These are phyloP conservation scores for Phengaris arion DNA, from an alignment of 2,888 invertebrate species.

Conservation along the genomic window DNA sequence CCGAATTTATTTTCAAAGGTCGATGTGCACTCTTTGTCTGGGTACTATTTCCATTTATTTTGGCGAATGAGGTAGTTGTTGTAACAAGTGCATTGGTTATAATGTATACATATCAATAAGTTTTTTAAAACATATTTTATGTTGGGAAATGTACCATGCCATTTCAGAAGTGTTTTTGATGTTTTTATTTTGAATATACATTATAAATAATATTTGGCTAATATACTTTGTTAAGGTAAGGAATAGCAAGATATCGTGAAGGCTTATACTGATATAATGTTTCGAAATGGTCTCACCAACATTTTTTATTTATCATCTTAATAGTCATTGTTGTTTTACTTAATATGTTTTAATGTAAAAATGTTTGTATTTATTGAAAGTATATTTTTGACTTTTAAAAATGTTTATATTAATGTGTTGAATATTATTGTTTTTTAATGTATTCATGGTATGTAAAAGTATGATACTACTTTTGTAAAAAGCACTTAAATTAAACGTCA, in stretches of 20 bases:
- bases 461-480: background rate
- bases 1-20: no score
- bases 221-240: slow-evolving; percentile 9
- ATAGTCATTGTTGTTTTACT: background rate
- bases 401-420: background rate
- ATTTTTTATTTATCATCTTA: background rate
- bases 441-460: no score
- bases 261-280: background rate
- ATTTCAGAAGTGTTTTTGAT: slow-evolving; percentile 28
- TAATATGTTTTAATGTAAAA: background rate
- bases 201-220: slow-evolving; percentile 4
- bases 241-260: background rate
- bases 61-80: no score
- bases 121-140: no score
- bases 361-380: background rate
- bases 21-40: no score
- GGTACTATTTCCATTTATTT: no score
- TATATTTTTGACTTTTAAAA: background rate
- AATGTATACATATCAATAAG: no score
- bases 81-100: no score
- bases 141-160: background rate
- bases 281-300: slow-evolving; percentile 14
- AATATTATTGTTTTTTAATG: no score
- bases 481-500: background rate
- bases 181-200: slow-evolving; percentile 13